Evolutionary conservation across 1,140 invertebrate species (phyloP).

Genomic region (Diprion similis): DNA sequence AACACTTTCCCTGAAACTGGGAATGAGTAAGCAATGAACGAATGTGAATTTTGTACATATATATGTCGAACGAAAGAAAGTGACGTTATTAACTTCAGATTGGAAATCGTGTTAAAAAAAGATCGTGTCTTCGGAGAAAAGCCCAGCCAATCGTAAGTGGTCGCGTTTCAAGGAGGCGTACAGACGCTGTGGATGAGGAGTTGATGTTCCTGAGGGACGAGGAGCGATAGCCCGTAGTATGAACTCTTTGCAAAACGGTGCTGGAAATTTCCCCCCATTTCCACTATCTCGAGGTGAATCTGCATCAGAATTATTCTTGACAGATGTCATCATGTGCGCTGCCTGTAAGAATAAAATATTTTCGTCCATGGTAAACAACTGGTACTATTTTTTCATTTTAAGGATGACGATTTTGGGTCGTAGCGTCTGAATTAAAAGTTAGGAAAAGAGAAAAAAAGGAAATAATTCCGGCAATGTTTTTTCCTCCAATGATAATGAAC

Average conservation of each 20-base stretch:
- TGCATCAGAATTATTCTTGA: conserved; percentile 32
- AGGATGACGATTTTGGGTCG: not conserved
- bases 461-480: too few species aligned
- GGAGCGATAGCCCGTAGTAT: conserved; percentile 69
- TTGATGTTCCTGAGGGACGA: conserved; percentile 69
- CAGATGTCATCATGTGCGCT: conserved; percentile 48
- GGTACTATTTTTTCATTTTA: conserved; percentile 16
- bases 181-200: conserved; percentile 70
- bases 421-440: conserved; percentile 24
- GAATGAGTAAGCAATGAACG: too few species aligned
- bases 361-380: not conserved
- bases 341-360: conserved; percentile 39
- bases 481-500: too few species aligned
- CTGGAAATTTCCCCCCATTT: conserved; percentile 60
- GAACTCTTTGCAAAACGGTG: conserved; percentile 70
- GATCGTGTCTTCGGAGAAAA: conserved; percentile 75
- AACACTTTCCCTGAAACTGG: not conserved
- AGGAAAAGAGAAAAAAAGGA: conserved; percentile 22
- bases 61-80: too few species aligned
- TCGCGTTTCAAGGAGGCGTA: conserved; percentile 69
- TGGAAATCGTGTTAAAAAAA: conserved; percentile 61
- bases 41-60: not conserved
- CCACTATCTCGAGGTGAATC: conserved; percentile 34
- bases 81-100: too few species aligned
- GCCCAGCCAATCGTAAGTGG: conserved; percentile 72